Percentiles rank a stretch among this genome's conserved stretches.
Conservation (phyloP, 1,140 invertebrate species). For the Drosophila ohnishii region DNA sequence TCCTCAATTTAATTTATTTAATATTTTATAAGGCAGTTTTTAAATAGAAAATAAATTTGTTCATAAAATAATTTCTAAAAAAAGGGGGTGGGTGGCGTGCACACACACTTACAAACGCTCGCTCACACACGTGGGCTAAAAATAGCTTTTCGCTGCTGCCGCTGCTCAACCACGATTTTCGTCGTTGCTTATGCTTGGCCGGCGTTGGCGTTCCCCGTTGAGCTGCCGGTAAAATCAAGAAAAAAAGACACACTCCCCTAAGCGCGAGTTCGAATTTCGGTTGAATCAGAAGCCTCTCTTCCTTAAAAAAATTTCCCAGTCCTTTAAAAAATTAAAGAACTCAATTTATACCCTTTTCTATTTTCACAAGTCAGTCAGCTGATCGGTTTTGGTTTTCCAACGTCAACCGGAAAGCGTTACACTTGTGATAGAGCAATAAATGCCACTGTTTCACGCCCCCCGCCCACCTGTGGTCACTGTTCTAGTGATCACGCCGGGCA, state of each 20-base stretch:
- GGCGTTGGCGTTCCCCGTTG: constrained; percentile 50
- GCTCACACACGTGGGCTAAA: constrained; percentile 41
- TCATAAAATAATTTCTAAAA: not conserved
- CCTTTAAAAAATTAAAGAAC: not conserved
- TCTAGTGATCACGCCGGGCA: constrained; percentile 70
- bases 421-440: constrained; percentile 81
- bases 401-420: constrained; percentile 75
- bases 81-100: not conserved
- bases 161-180: constrained; percentile 36
- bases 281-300: not conserved
- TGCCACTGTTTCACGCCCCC: constrained; percentile 62
- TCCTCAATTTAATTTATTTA: not conserved
- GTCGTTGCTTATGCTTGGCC: constrained; percentile 16
- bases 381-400: constrained; percentile 58
- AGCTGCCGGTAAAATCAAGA: constrained; percentile 25
- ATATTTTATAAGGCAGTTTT: not conserved
- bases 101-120: not conserved
- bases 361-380: constrained; percentile 81
- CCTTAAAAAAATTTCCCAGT: not conserved
- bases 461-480: constrained; percentile 71
- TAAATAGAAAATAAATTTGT: not conserved
- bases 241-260: constrained; percentile 4
- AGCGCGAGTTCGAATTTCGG: constrained; percentile 42
- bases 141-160: constrained; percentile 41
- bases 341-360: too few species aligned